Base-by-base conservation (phyloP, 2,797 vertebrate species). In the Megaceryle alcyon region DNA sequence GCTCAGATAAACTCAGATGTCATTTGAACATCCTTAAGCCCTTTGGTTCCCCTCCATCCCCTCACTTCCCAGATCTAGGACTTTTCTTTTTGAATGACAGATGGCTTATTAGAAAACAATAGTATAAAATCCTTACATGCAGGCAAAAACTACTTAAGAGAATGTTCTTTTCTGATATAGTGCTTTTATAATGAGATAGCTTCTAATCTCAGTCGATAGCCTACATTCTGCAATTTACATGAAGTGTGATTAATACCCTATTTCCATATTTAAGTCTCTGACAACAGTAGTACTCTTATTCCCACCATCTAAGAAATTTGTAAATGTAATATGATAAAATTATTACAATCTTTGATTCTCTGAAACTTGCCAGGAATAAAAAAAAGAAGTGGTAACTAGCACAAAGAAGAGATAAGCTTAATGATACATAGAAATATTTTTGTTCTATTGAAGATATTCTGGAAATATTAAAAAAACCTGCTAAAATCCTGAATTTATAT, bases 181-280 rank as follows among this genome's bases (percentile, higher is more conserved):
- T 78, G 64, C 72, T 94, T 96, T 86, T 71, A 75, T 76, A 88
- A 57, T 43, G 69, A 92, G 54, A 75, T 31, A 87, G 43, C 26
- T 86, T 90, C 69, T 94, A 90, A 92, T 96, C 80, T 95, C 77
- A 65, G 31, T 61, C 22, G 2, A 90, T 94, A 92, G 59, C 69
- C 63, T 43, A 57, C 14, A 3, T 72, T 88, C 65, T 78, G 61
- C 90, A 91, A 94, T 91, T 95, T 91, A 88, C 43, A 78, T 43
- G 57, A 72, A 65, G 83, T 2, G 26, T 88, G 72, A 95, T 95
- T 95, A 95, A 90, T 89, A 65, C 16, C 7, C 21, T 49, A 86
- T 95, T 94, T 95, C 82, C 87, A 87, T 90, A 92, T 91, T 95
- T 93, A 94, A 92, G 44, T 66, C 66, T 66, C 73, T 92, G 81